Evolutionary conservation across 2,888 invertebrate genomes (phyloP).

Genomic region (Rhagium mordax): DNA sequence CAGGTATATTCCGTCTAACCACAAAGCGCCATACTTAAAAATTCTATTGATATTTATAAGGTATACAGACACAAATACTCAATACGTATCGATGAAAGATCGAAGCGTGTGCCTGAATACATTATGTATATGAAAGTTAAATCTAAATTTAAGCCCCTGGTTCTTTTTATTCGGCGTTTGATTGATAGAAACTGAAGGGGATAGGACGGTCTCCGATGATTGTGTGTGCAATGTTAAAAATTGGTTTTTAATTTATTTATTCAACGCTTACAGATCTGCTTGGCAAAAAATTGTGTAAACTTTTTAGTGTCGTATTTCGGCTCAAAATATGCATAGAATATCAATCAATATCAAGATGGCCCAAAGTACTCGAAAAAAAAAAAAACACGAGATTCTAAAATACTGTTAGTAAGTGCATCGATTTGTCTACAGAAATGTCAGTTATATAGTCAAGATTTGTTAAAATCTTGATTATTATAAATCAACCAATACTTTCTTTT

Average conservation of each 20-base stretch:
- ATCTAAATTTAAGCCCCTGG: slow-evolving; percentile 52
- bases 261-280: no score
- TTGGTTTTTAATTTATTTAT: neutral
- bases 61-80: slow-evolving; percentile 58
- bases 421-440: no score
- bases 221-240: neutral
- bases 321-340: no score
- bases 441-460: no score
- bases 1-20: slow-evolving; percentile 48
- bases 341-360: no score
- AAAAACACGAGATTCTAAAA: no score
- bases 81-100: slow-evolving; percentile 61
- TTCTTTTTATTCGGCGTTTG: slow-evolving; percentile 35
- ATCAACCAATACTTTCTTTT: no score
- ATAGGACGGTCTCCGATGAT: neutral
- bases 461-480: no score
- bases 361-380: no score
- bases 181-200: slow-evolving; percentile 21
- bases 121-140: slow-evolving; percentile 58
- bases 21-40: slow-evolving; percentile 59
- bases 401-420: no score
- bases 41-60: slow-evolving; percentile 63
- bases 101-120: slow-evolving; percentile 60
- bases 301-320: no score
- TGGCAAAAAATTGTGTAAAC: neutral